Percentiles rank a stretch among this genome's conserved stretches.
These are phyloP conservation scores for Heliopora coerulea DNA, from an alignment of 92 coral and sea anemone species.

Conservation along the genomic window DNA sequence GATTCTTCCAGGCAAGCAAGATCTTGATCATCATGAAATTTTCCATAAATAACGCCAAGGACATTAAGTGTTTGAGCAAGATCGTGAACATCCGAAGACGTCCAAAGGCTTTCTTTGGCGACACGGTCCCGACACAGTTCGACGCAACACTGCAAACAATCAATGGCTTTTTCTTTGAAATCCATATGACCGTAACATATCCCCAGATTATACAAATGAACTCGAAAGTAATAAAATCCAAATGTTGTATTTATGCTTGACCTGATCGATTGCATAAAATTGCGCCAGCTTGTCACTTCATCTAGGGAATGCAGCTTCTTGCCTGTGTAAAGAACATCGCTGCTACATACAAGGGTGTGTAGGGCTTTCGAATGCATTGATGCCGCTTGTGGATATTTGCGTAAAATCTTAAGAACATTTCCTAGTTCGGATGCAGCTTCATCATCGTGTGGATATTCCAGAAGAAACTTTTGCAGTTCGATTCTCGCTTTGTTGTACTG, in stretches of 20 bases:
- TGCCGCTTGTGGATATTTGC: conserved; percentile 12
- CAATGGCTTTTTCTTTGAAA: conserved; percentile 13
- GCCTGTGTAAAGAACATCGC: conserved; percentile 11
- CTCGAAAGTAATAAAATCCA: conserved; percentile 21
- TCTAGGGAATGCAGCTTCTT: conserved; percentile 21
- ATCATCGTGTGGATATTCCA: conserved; percentile 15
- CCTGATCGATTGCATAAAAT: conserved; percentile 26
- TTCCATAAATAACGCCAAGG: not conserved
- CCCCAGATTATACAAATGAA: conserved; percentile 28
- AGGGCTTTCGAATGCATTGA: conserved; percentile 14
- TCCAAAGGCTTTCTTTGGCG: not conserved
- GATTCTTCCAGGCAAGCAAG: conserved; percentile 8
- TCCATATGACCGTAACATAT: conserved; percentile 25
- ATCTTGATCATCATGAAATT: not conserved
- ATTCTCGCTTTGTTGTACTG: conserved; percentile 28
- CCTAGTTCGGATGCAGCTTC: conserved; percentile 11
- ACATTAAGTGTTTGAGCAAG: conserved; percentile 23
- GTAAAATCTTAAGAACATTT: conserved; percentile 24
- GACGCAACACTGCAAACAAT: conserved; percentile 32
- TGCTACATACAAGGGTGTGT: conserved; percentile 1
- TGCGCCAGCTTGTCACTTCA: conserved; percentile 17
- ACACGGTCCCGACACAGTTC: conserved; percentile 26
- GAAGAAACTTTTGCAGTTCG: conserved; percentile 21
- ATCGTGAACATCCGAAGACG: not conserved
- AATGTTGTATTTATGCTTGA: conserved; percentile 31